Percentiles rank a stretch among this genome's conserved stretches.
These are phyloP conservation scores for Lates calcarifer DNA, from an alignment of 2,113 vertebrate species.

Conservation along the genomic window DNA sequence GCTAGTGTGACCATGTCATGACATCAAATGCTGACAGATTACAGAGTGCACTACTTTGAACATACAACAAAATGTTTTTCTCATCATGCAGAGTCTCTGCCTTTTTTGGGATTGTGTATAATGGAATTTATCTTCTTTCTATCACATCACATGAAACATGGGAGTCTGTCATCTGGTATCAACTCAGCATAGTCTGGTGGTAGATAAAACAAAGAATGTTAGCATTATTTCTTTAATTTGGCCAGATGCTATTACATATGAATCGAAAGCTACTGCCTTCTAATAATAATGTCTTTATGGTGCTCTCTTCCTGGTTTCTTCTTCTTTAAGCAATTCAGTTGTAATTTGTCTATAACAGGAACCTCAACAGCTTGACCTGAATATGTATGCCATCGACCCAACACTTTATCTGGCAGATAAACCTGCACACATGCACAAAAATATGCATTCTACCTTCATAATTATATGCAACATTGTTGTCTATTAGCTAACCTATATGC, in stretches of 20 bases:
- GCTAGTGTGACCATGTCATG: neutral
- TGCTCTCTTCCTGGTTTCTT: neutral
- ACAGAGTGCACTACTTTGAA: neutral
- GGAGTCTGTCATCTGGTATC: neutral
- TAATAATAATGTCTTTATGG: neutral
- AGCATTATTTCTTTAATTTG: no score
- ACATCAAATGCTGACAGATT: neutral
- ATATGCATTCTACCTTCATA: neutral
- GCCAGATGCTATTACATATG: neutral
- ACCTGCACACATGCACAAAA: neutral
- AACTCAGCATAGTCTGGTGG: neutral
- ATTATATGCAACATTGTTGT: slow-evolving; percentile 21
- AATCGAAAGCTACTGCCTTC: neutral
- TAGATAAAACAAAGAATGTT: no score
- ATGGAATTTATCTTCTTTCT: neutral
- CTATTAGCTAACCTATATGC: slow-evolving; percentile 19
- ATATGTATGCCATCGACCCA: neutral
- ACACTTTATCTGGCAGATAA: neutral
- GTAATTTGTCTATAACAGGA: neutral
- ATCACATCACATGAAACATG: neutral
- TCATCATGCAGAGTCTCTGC: neutral
- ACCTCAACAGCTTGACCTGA: slow-evolving; percentile 12
- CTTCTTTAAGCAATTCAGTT: neutral
- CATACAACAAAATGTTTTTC: neutral
- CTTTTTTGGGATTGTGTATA: neutral